Evolutionary conservation across 2,888 invertebrate species (phyloP), one percentile per base, ranked within the genome.

Genomic region (Petrophora chlorosata): DNA sequence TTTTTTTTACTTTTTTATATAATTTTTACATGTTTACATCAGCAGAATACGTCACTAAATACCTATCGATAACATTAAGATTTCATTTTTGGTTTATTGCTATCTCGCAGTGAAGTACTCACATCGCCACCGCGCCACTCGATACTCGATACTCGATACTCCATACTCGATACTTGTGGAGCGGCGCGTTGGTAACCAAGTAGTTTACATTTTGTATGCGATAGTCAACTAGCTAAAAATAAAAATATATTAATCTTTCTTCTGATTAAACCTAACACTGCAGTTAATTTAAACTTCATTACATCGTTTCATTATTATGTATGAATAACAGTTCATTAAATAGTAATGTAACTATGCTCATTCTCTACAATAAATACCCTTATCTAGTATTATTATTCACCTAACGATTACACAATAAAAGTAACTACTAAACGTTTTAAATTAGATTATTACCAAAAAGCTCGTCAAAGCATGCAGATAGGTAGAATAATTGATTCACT

Each of bases 401-500:
- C 90, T 90, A 90, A 86, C 60, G 87, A 85, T 89, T 90, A 89
- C 80, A 88, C 82, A 85, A 80, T 88, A 73, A 87, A 86, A 83
- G 81, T 89, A 86, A 83, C 87, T 89, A 86, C 85, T 84, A 85
- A 79, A 50, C 43, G 75, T 82, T 80, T 87, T 84, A 85, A 87
- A 88, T 86, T 86, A 90, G 84, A 85, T 88, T 89, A 90, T 87
- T 88, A 85, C 89, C 88, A 84, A 88, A 89, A 91, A 91, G 90
- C 90, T 90, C 90, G 87, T 90, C 89, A 77, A 90, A 91, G 90
- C 90, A 90, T 90, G 90, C 90, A 86, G 82, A 87, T 87, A 86
- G 82, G 85, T 87, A 82, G 78, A 87, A 80, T 85, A 87, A 85
- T 77, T 76, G 78, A 82, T 84, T 84, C 73, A 83, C 87, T 89